phyloP scores from a whole-genome alignment of 2,888 invertebrate species.

The Phlogophora meticulosa region DNA sequence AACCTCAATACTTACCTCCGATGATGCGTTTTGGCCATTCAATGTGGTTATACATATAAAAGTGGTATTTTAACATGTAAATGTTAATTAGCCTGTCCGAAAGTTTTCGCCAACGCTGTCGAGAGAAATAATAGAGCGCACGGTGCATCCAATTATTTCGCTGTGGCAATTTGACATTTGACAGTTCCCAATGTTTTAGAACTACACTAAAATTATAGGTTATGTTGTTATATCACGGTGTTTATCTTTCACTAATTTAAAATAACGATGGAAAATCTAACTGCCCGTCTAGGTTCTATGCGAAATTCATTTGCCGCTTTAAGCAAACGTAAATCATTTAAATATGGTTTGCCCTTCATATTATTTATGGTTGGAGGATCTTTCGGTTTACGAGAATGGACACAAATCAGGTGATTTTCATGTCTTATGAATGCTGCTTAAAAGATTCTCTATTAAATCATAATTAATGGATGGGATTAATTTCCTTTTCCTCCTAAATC shows the following conservation, averaged over 20 bases:
- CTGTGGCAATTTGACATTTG: neutral
- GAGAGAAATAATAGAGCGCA: too few relatives aligned
- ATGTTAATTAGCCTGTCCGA: too few relatives aligned
- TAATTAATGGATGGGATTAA: neutral
- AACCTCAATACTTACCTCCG: too few relatives aligned
- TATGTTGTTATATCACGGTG: constrained; percentile 49
- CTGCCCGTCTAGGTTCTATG: constrained; percentile 60
- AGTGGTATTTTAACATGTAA: too few relatives aligned
- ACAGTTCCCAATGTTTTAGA: too few relatives aligned
- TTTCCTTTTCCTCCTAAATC: neutral
- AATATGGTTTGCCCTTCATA: constrained; percentile 94
- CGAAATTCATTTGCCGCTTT: constrained; percentile 76
- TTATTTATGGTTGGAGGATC: constrained; percentile 94
- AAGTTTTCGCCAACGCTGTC: too few relatives aligned
- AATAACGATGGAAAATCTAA: constrained; percentile 61
- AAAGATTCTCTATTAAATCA: neutral
- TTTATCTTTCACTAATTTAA: constrained; percentile 23
- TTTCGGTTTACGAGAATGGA: constrained; percentile 94
- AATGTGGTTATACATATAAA: too few relatives aligned
- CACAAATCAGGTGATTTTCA: constrained; percentile 92
- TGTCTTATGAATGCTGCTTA: neutral
- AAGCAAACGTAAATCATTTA: constrained; percentile 75
- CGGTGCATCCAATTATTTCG: too few relatives aligned
- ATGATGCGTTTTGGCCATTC: too few relatives aligned
- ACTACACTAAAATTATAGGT: constrained; percentile 25